Base-by-base conservation (phyloP, 1,140 invertebrate genomes). In the Drosophila arizonae region DNA sequence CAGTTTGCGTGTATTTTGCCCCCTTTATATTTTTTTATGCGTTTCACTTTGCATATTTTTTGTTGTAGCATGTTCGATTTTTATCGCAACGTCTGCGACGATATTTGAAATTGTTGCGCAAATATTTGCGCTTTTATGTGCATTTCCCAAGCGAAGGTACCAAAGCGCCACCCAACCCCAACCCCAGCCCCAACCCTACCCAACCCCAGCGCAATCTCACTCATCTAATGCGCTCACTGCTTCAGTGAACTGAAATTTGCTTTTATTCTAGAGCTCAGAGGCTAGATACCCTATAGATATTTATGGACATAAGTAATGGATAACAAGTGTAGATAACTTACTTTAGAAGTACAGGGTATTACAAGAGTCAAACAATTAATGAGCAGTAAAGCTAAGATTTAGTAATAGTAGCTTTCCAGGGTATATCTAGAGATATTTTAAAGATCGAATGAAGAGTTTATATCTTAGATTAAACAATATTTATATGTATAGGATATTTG, bases 121-220 rank as follows among this genome's bases (percentile, higher is more conserved):
- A 84, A 84, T 84, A 84, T 84, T 84, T 84, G 81, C 81, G 81
- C 81, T 84, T 85, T 84, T 84, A 84, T 84, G 77, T 84, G 81
- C 80, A 85, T 66, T 77, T 50, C 36, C 55, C 28, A 36, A 45
- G 6, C 54, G 48, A 48, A 62, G 76, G 15, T 51, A 56, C 39
- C 63, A 33, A 60, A 15, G 51, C 36, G 41, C 41, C 48, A 17
- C 46, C 28, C 6, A 6, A 5, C 28, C 28, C 28, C 6, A 6
- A 6, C 28, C 28, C 28, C 28, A 6, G 4, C 28, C 6, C 28
- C 6, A 24, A 24, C 21, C 24, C 33, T 2, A 10, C 5, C 33
- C 48, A 21, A 28, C 21, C 28, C 43, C 24, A 24, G 4, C n/a
- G 9, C 43, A 9, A 6, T 15, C 28, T 24, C 8, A 8, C 43